Percentiles rank a stretch among this genome's conserved stretches.
Conservation (phyloP, 2,888 invertebrate species). For the Anoncus sp. region DNA sequence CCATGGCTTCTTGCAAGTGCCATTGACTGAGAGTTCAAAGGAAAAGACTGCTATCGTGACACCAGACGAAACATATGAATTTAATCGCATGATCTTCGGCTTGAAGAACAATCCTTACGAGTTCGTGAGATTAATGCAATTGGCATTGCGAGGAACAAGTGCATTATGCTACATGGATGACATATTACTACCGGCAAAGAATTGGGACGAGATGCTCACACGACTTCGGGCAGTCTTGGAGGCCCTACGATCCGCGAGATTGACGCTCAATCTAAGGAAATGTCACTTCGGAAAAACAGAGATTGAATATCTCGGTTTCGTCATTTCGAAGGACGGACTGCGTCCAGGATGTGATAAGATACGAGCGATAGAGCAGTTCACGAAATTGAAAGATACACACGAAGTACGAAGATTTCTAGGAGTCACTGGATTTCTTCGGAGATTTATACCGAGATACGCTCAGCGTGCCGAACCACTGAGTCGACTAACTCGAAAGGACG, state of each 20-base stretch:
- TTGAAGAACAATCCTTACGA: slow-evolving; percentile 20
- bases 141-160: slow-evolving; percentile 10
- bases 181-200: slow-evolving; percentile 12
- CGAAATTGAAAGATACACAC: slow-evolving; percentile 35
- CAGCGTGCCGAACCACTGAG: slow-evolving; percentile 25
- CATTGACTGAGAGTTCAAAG: slow-evolving; percentile 34
- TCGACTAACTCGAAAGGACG: slow-evolving; percentile 12
- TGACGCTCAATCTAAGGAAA: slow-evolving; percentile 73
- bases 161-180: slow-evolving; percentile 27
- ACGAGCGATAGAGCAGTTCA: no score
- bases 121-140: slow-evolving; percentile 19
- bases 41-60: slow-evolving; percentile 60
- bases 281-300: slow-evolving; percentile 69
- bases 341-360: slow-evolving; percentile 63
- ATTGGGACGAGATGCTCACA: slow-evolving; percentile 68
- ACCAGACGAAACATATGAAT: slow-evolving; percentile 44
- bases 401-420: slow-evolving; percentile 46
- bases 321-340: slow-evolving; percentile 39
- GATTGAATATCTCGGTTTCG: slow-evolving; percentile 73
- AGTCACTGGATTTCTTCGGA: slow-evolving; percentile 39
- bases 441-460: slow-evolving; percentile 40
- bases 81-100: slow-evolving; percentile 9
- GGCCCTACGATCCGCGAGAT: slow-evolving; percentile 62
- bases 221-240: slow-evolving; percentile 67
- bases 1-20: slow-evolving; percentile 45